These are phyloP conservation scores for Agriotes lineatus DNA, from an alignment of 2,888 invertebrate species.

Conservation along the genomic window DNA sequence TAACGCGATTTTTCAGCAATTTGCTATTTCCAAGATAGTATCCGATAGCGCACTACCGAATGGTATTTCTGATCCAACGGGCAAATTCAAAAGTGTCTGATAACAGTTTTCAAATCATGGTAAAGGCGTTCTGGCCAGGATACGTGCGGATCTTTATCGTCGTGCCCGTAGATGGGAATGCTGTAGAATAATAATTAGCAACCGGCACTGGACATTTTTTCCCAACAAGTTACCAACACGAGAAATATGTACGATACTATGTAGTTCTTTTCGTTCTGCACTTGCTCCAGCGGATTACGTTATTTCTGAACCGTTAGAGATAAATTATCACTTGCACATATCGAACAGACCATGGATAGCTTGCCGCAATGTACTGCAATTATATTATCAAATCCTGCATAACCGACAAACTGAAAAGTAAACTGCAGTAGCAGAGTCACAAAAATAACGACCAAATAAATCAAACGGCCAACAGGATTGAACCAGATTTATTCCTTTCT, in stretches of 20 bases:
- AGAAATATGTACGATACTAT: conserved; percentile 7
- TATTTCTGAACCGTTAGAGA: conserved; percentile 14
- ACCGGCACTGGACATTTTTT: conserved; percentile 17
- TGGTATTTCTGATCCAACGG: not conserved
- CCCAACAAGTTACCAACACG: conserved; percentile 8
- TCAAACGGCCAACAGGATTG: too few species aligned
- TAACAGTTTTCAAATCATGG: conserved; percentile 5
- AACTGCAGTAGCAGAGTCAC: too few species aligned
- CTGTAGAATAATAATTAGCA: conserved; percentile 26
- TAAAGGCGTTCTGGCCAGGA: conserved; percentile 3
- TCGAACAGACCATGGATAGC: not conserved
- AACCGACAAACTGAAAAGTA: not conserved
- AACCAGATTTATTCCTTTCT: too few species aligned
- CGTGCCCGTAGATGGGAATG: conserved; percentile 15
- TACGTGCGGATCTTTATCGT: conserved; percentile 27
- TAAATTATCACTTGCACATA: conserved; percentile 1
- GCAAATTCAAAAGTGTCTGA: not conserved
- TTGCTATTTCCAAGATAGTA: too few species aligned
- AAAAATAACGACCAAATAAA: too few species aligned
- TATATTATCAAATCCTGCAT: not conserved
- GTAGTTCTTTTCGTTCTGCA: conserved; percentile 5
- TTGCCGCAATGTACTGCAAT: not conserved
- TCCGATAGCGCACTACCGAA: not conserved
- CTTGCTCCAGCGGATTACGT: not conserved
- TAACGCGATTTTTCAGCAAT: too few species aligned